Evolutionary conservation across 1,140 invertebrate genomes (phyloP).

Genomic region (Macrostomum lignano): DNA sequence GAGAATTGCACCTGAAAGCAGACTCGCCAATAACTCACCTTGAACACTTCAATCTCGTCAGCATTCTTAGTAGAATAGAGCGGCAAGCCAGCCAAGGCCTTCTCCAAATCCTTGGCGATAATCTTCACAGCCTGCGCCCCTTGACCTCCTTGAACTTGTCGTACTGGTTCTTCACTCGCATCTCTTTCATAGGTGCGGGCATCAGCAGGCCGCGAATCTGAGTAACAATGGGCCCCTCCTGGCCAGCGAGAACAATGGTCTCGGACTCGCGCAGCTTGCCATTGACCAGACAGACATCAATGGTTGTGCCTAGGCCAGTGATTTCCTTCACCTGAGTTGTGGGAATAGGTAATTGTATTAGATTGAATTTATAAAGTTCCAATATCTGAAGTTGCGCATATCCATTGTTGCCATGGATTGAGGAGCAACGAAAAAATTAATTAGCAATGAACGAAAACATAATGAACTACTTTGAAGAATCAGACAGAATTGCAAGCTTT

Average conservation of each 20-base stretch:
- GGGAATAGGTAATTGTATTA: background rate
- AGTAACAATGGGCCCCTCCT: constrained; percentile 86
- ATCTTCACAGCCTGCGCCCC: constrained; percentile 96
- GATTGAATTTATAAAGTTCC: no score
- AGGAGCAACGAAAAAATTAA: no score
- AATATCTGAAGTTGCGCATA: no score
- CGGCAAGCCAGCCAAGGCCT: constrained; percentile 55
- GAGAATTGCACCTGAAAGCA: no score
- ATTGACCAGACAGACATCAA: constrained; percentile 92
- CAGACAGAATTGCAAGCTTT: no score
- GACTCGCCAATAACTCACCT: no score
- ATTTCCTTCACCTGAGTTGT: constrained; percentile 54
- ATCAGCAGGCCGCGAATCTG: constrained; percentile 65
- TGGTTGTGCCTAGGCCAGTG: constrained; percentile 80
- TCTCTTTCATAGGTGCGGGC: constrained; percentile 3
- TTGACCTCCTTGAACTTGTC: constrained; percentile 72
- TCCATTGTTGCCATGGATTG: no score
- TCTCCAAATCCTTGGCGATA: constrained; percentile 73
- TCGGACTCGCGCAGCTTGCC: constrained; percentile 67
- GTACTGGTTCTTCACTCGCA: constrained; percentile 50
- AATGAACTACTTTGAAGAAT: no score
- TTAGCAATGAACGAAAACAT: no score
- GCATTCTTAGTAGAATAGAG: constrained; percentile 50
- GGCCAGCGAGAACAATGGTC: constrained; percentile 71
- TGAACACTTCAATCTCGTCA: constrained; percentile 81